Percentiles rank a stretch among this genome's conserved stretches.
These are phyloP conservation scores for Iguana delicatissima DNA, from an alignment of 2,797 vertebrate genomes.

Conservation along the genomic window DNA sequence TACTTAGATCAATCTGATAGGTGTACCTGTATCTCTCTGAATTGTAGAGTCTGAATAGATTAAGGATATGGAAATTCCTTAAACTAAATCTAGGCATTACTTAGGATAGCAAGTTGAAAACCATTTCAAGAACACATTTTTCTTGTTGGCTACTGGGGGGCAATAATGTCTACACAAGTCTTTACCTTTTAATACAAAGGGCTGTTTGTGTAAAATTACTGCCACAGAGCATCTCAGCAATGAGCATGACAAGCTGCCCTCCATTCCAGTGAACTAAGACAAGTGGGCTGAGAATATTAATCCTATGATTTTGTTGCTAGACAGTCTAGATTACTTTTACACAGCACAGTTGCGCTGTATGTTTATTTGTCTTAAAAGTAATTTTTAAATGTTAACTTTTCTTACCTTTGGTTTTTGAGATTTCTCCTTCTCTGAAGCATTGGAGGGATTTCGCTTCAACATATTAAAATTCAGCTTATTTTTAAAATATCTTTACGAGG, in stretches of 20 bases:
- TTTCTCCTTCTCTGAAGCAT: constrained; percentile 92
- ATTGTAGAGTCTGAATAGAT: background rate
- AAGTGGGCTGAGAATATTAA: background rate
- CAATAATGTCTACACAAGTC: background rate
- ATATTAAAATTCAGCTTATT: constrained; percentile 78
- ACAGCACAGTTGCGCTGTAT: background rate
- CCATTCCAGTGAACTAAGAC: background rate
- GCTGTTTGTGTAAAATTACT: background rate
- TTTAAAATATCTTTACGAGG: constrained; percentile 23
- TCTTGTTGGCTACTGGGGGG: constrained; percentile 18
- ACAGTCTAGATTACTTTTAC: background rate
- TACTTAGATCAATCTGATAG: background rate
- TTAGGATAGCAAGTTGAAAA: background rate
- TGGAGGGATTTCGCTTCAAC: constrained; percentile 94
- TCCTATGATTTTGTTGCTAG: background rate
- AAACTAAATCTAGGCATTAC: background rate
- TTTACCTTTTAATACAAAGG: background rate
- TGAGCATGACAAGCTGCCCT: background rate
- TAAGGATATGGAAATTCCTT: constrained; percentile 2
- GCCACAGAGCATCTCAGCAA: background rate
- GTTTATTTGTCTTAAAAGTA: background rate
- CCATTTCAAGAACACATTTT: background rate
- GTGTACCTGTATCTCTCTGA: background rate
- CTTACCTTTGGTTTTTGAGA: constrained; percentile 93
- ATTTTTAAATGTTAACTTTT: constrained; percentile 29